Conservation (phyloP, 2,888 invertebrate genomes). For the Drosophila kanekoi region DNA sequence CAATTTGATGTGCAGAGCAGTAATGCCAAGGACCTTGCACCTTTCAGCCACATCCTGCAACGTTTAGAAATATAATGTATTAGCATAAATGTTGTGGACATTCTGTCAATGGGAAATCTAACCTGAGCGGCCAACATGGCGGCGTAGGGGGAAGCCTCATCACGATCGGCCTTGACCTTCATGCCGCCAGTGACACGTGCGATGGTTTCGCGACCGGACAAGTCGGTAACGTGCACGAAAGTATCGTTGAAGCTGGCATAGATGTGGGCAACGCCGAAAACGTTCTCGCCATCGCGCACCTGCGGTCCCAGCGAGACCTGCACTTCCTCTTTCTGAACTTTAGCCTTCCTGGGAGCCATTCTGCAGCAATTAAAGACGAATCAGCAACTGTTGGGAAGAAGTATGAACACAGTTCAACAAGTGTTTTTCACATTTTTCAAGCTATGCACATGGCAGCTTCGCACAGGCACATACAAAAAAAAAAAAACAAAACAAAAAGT, state of each 20-base stretch:
- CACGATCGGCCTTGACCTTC: conserved; percentile 99
- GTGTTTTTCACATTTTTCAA: conserved; percentile 20
- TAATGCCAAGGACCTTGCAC: conserved; percentile 98
- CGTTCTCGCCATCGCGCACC: conserved; percentile 98
- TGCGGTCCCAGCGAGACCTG: conserved; percentile 98
- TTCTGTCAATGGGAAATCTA: conserved; percentile 50
- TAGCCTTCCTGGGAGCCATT: conserved; percentile 99
- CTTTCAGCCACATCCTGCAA: conserved; percentile 98
- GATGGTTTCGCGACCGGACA: conserved; percentile 98
- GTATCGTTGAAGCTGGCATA: conserved; percentile 99
- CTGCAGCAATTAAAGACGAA: conserved; percentile 41
- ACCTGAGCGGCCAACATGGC: conserved; percentile 99
- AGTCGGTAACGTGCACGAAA: conserved; percentile 99
- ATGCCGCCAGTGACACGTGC: conserved; percentile 98
- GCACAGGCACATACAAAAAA: conserved; percentile 21
- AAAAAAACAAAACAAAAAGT: conserved; percentile 44
- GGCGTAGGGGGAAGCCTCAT: conserved; percentile 99
- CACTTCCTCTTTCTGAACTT: conserved; percentile 98
- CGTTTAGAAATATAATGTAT: neutral
- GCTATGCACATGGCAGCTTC: conserved; percentile 46
- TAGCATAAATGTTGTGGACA: neutral
- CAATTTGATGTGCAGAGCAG: conserved; percentile 98
- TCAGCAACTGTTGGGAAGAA: conserved; percentile 48
- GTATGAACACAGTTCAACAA: conserved; percentile 39
- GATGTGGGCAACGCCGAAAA: conserved; percentile 99